These are phyloP conservation scores for Glaucopsyche alexis DNA, from an alignment of 2,888 invertebrate genomes.

Conservation along the genomic window DNA sequence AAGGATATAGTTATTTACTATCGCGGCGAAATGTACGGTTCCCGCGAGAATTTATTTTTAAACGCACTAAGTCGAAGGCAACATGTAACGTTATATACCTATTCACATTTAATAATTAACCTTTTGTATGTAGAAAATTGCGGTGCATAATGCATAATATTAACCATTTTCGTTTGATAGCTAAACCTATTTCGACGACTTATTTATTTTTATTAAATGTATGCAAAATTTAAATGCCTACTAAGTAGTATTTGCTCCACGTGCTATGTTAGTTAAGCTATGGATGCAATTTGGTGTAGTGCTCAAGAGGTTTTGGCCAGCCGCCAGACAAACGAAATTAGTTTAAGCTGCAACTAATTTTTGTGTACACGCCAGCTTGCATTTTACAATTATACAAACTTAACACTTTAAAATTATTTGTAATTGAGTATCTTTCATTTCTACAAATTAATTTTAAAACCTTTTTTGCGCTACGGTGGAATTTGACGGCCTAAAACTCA, in stretches of 20 bases:
- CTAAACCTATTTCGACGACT: too few species aligned
- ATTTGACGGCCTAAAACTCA: too few species aligned
- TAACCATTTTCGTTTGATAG: too few species aligned
- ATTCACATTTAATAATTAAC: too few species aligned
- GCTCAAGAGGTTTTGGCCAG: neutral
- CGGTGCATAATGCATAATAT: too few species aligned
- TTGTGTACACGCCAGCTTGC: neutral
- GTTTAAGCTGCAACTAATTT: neutral
- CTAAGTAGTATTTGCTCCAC: neutral
- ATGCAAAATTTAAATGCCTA: neutral
- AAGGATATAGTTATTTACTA: too few species aligned
- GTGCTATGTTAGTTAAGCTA: neutral
- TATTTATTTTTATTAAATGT: too few species aligned
- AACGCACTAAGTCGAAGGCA: too few species aligned
- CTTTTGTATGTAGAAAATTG: too few species aligned
- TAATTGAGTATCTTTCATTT: neutral
- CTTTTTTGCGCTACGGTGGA: neutral
- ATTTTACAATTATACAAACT: neutral
- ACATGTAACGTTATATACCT: too few species aligned
- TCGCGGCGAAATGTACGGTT: too few species aligned
- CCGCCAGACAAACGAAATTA: neutral
- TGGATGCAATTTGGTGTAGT: neutral
- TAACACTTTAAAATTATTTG: neutral
- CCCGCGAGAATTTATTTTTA: too few species aligned
- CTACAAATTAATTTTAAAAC: neutral